Percentiles rank a stretch among this genome's conserved stretches.
Evolutionary conservation across 2,888 invertebrate species (phyloP).

Genomic region (Phymatocera aterrima): DNA sequence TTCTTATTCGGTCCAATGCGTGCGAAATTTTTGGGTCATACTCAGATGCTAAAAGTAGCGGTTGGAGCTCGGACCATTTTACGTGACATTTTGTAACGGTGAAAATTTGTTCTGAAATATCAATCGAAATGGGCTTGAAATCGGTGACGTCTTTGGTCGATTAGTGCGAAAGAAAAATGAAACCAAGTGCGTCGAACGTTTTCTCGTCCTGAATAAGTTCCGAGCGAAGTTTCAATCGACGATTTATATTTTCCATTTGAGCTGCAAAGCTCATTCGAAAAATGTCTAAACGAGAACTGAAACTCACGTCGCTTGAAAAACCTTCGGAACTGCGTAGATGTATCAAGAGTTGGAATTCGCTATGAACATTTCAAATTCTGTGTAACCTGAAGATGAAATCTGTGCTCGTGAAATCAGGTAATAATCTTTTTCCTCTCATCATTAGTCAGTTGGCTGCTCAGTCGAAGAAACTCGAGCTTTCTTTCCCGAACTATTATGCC

Average conservation of each 20-base stretch:
- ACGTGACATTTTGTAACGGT: background rate
- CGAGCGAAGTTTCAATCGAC: too few relatives aligned
- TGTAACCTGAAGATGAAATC: background rate
- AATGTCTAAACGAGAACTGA: background rate
- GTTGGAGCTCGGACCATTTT: background rate
- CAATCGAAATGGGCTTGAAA: background rate
- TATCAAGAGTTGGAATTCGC: background rate
- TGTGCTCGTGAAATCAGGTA: background rate
- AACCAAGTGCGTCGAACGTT: background rate
- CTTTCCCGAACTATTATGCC: background rate
- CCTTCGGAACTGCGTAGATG: background rate
- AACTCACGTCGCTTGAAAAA: background rate
- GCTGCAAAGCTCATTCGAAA: background rate
- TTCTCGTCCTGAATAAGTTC: background rate
- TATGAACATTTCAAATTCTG: background rate
- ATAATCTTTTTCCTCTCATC: background rate
- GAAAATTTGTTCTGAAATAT: background rate
- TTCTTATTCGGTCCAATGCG: constrained; percentile 35
- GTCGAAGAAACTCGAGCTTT: background rate
- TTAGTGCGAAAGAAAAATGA: too few relatives aligned
- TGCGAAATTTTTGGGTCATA: background rate
- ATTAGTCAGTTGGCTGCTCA: background rate
- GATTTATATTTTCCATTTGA: too few relatives aligned
- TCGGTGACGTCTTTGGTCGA: background rate
- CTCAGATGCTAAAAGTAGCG: background rate